Conservation (phyloP, 1,140 invertebrate species). For the Papilio glaucus region DNA sequence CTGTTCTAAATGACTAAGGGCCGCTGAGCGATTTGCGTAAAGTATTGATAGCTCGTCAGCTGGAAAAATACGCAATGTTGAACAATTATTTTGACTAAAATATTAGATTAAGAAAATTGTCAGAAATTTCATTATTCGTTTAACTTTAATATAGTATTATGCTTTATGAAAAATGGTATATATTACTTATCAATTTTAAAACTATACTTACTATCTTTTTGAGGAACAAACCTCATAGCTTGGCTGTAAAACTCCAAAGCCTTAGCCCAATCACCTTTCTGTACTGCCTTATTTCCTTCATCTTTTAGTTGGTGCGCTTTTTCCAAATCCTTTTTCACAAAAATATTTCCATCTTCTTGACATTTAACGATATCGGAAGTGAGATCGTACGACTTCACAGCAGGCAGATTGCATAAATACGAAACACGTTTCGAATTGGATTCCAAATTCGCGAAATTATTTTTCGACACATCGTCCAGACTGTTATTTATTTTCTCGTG, state of each 20-base stretch:
- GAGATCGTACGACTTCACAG: conserved; percentile 68
- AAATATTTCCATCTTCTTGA: conserved; percentile 59
- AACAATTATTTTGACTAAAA: no score
- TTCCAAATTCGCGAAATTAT: conserved; percentile 80
- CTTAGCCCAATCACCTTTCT: conserved; percentile 88
- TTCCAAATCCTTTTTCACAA: conserved; percentile 85
- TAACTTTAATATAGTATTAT: no score
- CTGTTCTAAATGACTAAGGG: conserved; percentile 90
- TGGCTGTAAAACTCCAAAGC: conserved; percentile 90
- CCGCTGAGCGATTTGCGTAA: conserved; percentile 94
- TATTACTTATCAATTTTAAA: neutral
- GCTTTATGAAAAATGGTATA: no score
- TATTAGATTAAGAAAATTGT: no score
- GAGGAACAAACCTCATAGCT: conserved; percentile 86
- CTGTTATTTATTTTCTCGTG: conserved; percentile 67
- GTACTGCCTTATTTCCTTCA: conserved; percentile 91
- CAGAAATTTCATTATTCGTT: no score
- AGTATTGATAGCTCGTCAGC: conserved; percentile 88
- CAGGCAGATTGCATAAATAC: conserved; percentile 67
- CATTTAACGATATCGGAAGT: conserved; percentile 61
- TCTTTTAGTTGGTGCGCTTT: conserved; percentile 88
- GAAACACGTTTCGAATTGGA: conserved; percentile 67
- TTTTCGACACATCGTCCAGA: conserved; percentile 71
- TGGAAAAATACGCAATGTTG: conserved; percentile 53
- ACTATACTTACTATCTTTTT: conserved; percentile 84